Conservation (phyloP, 2,888 invertebrate genomes). For the Elaeidobius kamerunicus region DNA sequence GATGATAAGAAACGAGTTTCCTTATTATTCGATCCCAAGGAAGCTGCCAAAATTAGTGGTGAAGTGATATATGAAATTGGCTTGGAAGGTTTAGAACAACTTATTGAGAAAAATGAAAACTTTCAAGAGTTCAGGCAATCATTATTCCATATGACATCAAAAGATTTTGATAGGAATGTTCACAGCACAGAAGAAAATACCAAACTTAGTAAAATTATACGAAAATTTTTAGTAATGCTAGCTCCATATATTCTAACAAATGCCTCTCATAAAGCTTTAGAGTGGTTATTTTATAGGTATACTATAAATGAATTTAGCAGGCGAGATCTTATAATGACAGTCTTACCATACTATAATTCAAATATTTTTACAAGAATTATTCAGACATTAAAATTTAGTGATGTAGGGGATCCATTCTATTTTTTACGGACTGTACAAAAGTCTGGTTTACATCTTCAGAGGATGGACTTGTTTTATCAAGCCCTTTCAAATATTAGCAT, state of each 20-base stretch:
- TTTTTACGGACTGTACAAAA: conserved; percentile 76
- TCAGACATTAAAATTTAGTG: conserved; percentile 68
- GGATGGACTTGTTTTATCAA: conserved; percentile 69
- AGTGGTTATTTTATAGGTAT: conserved; percentile 92
- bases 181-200: conserved; percentile 72
- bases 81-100: conserved; percentile 77
- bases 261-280: conserved; percentile 84
- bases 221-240: conserved; percentile 73
- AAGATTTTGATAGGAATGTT: conserved; percentile 78
- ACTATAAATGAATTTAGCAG: conserved; percentile 86
- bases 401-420: conserved; percentile 63
- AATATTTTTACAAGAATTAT: conserved; percentile 81
- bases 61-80: conserved; percentile 87
- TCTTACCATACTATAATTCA: conserved; percentile 91
- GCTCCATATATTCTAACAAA: conserved; percentile 88
- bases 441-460: conserved; percentile 70
- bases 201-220: conserved; percentile 70
- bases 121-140: conserved; percentile 73
- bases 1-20: conserved; percentile 71
- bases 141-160: conserved; percentile 73
- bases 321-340: conserved; percentile 73
- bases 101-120: conserved; percentile 67
- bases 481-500: conserved; percentile 63
- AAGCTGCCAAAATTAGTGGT: conserved; percentile 82
- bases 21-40: conserved; percentile 83